A percentile compares a stretch with the other conserved stretches of the same genome.
Evolutionary conservation across 2,797 vertebrate species (phyloP).

Genomic region (Menidia menidia): DNA sequence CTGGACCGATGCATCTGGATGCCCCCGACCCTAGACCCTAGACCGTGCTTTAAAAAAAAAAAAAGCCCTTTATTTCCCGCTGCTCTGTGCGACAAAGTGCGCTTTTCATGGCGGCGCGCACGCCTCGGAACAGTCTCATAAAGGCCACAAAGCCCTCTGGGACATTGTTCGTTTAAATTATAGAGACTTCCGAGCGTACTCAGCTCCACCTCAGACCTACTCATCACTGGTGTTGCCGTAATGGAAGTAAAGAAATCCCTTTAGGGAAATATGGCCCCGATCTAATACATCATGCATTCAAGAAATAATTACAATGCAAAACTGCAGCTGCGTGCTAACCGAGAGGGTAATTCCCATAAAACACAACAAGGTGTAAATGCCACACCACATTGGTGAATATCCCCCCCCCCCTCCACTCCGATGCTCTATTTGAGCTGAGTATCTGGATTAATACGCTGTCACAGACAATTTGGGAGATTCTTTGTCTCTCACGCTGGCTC

Average conservation of each 20-base stretch:
- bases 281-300: constrained; percentile 21
- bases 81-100: constrained; percentile 9
- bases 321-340: constrained; percentile 20
- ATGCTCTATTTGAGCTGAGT: too few relatives aligned
- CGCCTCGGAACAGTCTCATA: constrained; percentile 4
- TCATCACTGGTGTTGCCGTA: constrained; percentile 21
- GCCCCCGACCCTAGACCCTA: too few relatives aligned
- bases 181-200: constrained; percentile 23
- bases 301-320: constrained; percentile 7
- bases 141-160: constrained; percentile 36
- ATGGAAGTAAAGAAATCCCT: constrained; percentile 37
- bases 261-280: constrained; percentile 12
- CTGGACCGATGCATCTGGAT: too few relatives aligned
- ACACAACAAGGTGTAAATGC: neutral
- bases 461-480: too few relatives aligned
- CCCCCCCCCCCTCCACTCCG: too few relatives aligned
- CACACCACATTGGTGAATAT: too few relatives aligned
- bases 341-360: constrained; percentile 11
- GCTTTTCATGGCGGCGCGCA: constrained; percentile 12
- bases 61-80: too few relatives aligned
- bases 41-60: too few relatives aligned
- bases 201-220: constrained; percentile 20
- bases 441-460: neutral
- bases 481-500: neutral
- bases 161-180: constrained; percentile 29